Evolutionary conservation across 2,113 vertebrate genomes (phyloP).

Genomic region (Vulpes ferrilata): DNA sequence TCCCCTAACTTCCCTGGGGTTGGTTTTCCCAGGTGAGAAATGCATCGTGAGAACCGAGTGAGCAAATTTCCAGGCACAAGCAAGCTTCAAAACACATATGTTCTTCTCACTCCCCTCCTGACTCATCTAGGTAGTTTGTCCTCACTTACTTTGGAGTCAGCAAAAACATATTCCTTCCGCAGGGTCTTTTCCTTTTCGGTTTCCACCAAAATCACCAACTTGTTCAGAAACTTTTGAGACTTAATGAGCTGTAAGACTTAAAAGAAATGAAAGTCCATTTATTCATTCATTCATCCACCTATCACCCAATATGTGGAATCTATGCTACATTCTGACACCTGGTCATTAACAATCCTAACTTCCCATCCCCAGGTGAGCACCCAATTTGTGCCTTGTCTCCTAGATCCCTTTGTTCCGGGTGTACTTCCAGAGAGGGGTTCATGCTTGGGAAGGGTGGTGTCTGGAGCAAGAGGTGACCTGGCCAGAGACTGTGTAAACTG

Average conservation of each 20-base stretch:
- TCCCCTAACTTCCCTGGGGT: background rate
- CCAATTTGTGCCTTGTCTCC: background rate
- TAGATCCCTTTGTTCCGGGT: background rate
- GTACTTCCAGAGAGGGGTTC: background rate
- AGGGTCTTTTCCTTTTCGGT: slow-evolving; percentile 96
- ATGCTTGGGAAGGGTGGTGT: background rate
- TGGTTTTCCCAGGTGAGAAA: background rate
- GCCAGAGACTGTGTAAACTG: fast-evolving
- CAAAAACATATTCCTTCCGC: slow-evolving; percentile 95
- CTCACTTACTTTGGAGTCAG: slow-evolving; percentile 94
- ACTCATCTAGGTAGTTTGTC: background rate
- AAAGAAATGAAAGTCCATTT: background rate
- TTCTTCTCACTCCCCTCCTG: background rate
- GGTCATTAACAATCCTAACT: background rate
- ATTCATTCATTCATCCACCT: too few relatives aligned
- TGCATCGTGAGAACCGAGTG: background rate
- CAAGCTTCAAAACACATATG: background rate
- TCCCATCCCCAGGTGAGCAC: background rate
- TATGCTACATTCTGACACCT: background rate
- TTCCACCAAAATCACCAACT: slow-evolving; percentile 94
- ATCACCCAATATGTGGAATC: fast-evolving
- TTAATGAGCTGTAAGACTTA: slow-evolving; percentile 98
- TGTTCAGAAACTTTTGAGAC: slow-evolving; percentile 95
- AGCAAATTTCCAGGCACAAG: background rate
- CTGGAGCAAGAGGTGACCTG: background rate